Conservation (phyloP, 2,888 invertebrate species). For the Cryptus viduatorius region DNA sequence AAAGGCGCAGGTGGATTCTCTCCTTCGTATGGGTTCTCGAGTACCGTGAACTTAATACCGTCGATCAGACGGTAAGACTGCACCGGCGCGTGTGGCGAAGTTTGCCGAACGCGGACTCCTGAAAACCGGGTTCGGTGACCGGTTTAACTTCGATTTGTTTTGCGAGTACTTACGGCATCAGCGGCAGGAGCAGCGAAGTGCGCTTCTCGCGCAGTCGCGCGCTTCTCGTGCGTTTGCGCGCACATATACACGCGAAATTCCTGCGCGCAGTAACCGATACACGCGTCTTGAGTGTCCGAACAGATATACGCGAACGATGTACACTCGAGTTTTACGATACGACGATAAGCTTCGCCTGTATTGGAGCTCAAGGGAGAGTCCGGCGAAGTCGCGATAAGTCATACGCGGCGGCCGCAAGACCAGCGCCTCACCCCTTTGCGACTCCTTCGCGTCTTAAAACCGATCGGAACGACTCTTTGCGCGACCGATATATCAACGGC, state of each 20-base stretch:
- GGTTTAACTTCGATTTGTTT: conserved; percentile 71
- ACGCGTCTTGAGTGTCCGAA: conserved; percentile 13
- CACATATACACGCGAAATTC: too few relatives aligned
- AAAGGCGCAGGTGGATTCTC: conserved; percentile 64
- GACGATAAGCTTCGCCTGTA: conserved; percentile 25
- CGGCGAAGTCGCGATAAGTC: conserved; percentile 43
- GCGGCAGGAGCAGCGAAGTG: conserved; percentile 20
- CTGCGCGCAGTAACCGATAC: conserved; percentile 60
- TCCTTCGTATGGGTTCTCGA: conserved; percentile 60
- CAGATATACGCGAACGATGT: conserved; percentile 1
- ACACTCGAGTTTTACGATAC: conserved; percentile 9
- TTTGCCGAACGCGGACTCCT: conserved; percentile 61
- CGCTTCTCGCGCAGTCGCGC: not conserved
- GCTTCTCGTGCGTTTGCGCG: too few relatives aligned
- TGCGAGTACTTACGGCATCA: conserved; percentile 49
- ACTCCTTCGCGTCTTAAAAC: conserved; percentile 11
- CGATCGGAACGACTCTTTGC: conserved; percentile 11
- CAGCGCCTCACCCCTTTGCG: conserved; percentile 20
- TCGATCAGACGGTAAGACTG: conserved; percentile 63
- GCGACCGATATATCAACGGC: not conserved
- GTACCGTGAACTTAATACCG: conserved; percentile 58
- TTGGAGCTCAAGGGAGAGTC: conserved; percentile 9
- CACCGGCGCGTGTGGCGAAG: conserved; percentile 54
- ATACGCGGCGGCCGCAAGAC: conserved; percentile 30
- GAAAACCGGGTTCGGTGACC: conserved; percentile 73